Percentiles rank a stretch among this genome's conserved stretches.
Evolutionary conservation across 2,113 vertebrate genomes (phyloP).

Genomic region (Ornithorhynchus anatinus): DNA sequence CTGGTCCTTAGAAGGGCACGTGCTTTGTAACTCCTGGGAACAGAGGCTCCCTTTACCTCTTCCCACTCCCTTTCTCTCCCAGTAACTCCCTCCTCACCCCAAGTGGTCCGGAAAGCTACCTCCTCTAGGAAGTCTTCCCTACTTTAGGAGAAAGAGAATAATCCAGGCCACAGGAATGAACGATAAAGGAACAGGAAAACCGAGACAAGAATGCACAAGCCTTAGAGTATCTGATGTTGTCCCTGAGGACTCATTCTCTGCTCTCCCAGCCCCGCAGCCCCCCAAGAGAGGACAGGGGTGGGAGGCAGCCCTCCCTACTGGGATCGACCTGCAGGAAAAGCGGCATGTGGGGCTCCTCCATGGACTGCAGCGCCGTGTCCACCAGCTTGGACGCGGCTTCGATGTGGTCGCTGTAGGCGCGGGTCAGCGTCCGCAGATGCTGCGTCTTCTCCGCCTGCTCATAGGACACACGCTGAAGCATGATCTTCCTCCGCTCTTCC

Average conservation of each 20-base stretch:
- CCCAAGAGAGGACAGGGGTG: not conserved
- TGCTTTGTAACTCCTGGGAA: not conserved
- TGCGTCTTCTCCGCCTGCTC: conserved; percentile 73
- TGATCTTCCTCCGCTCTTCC: conserved; percentile 70
- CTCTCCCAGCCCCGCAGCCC: too few relatives aligned
- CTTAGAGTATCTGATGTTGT: too few relatives aligned
- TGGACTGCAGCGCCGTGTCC: conserved; percentile 62
- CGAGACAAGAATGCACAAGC: too few relatives aligned
- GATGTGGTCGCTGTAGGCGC: conserved; percentile 60
- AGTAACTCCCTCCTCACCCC: not conserved
- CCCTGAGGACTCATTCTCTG: too few relatives aligned
- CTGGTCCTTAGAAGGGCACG: not conserved
- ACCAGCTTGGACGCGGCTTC: conserved; percentile 69
- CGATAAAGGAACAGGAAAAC: too few relatives aligned
- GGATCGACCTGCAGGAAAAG: conserved; percentile 73
- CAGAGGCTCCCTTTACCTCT: not conserved
- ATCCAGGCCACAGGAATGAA: too few relatives aligned
- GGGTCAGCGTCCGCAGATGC: conserved; percentile 48
- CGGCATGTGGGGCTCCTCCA: conserved; percentile 74
- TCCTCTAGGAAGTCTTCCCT: too few relatives aligned
- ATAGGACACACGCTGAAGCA: conserved; percentile 67
- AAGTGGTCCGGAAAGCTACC: too few relatives aligned
- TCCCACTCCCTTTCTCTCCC: not conserved
- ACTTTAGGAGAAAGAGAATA: too few relatives aligned
- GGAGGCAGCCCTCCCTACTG: not conserved